phyloP scores from a whole-genome alignment of 2,113 vertebrate genomes.

The Podarcis cretensis region DNA sequence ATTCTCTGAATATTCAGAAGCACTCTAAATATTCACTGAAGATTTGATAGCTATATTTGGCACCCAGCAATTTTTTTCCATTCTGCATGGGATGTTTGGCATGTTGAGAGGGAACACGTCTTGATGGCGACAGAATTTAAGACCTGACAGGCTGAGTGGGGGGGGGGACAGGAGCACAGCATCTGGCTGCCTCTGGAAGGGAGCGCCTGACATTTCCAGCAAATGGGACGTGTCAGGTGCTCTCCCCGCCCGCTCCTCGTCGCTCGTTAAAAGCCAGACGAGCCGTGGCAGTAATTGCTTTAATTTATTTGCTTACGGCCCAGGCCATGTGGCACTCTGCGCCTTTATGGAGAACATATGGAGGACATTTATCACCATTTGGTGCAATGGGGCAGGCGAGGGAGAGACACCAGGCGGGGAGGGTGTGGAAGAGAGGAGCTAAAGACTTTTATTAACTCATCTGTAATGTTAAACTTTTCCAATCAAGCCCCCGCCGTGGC shows the following conservation, averaged over 20 bases:
- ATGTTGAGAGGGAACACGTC: too few relatives aligned
- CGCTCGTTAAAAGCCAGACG: constrained; percentile 72
- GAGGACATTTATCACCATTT: constrained; percentile 80
- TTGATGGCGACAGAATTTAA: too few relatives aligned
- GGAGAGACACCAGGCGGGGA: background rate
- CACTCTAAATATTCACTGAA: background rate
- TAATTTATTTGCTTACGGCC: constrained; percentile 82
- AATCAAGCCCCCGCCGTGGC: constrained; percentile 78
- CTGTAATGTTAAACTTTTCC: constrained; percentile 83
- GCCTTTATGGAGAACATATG: constrained; percentile 81
- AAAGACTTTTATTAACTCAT: constrained; percentile 80
- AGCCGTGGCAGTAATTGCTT: constrained; percentile 78
- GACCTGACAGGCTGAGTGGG: background rate
- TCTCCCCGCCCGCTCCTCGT: constrained; percentile 52
- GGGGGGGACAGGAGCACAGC: constrained; percentile 12
- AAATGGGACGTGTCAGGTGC: constrained; percentile 70
- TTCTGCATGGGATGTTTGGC: background rate
- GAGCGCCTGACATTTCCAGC: constrained; percentile 64
- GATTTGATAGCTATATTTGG: background rate
- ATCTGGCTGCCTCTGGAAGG: constrained; percentile 61
- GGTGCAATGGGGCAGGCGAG: constrained; percentile 60
- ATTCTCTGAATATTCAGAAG: background rate
- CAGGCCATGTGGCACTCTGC: constrained; percentile 78
- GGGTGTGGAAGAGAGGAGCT: constrained; percentile 27
- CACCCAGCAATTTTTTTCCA: background rate